These are phyloP conservation scores for Phylloscopus collybita DNA, from an alignment of 2,797 vertebrate genomes.

Conservation along the genomic window DNA sequence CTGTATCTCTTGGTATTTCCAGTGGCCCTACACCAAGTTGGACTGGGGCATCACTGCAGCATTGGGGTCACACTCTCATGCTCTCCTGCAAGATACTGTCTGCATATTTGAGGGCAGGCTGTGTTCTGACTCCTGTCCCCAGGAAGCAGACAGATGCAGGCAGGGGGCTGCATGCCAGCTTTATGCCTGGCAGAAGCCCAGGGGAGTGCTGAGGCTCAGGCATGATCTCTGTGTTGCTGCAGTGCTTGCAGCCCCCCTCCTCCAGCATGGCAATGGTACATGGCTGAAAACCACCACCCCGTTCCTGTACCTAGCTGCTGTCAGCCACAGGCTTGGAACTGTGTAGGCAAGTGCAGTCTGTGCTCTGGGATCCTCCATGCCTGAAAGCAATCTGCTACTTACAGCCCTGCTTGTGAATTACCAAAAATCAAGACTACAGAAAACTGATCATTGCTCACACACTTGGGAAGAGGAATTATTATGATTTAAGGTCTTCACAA, in stretches of 20 bases:
- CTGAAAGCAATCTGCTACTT: background rate
- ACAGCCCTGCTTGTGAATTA: background rate
- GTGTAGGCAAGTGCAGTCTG: background rate
- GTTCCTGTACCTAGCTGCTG: background rate
- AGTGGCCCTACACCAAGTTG: accelerated
- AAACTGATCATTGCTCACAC: background rate
- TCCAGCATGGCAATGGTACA: background rate
- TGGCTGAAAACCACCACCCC: background rate
- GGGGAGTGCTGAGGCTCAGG: background rate
- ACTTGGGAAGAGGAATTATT: background rate
- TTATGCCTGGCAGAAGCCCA: background rate
- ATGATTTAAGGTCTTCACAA: background rate
- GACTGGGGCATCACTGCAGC: background rate
- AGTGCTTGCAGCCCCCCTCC: background rate
- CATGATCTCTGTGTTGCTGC: background rate
- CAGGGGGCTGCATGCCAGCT: background rate
- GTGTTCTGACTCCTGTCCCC: background rate
- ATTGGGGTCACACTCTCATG: background rate
- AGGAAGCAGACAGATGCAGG: background rate
- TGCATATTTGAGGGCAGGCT: background rate
- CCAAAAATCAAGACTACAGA: background rate
- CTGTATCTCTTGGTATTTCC: background rate
- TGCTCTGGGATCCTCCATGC: background rate
- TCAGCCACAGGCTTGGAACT: background rate
- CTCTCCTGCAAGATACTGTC: background rate